phyloP scores from a whole-genome alignment of 1,140 invertebrate species.

The Scaptodrosophila lebanonensis region DNA sequence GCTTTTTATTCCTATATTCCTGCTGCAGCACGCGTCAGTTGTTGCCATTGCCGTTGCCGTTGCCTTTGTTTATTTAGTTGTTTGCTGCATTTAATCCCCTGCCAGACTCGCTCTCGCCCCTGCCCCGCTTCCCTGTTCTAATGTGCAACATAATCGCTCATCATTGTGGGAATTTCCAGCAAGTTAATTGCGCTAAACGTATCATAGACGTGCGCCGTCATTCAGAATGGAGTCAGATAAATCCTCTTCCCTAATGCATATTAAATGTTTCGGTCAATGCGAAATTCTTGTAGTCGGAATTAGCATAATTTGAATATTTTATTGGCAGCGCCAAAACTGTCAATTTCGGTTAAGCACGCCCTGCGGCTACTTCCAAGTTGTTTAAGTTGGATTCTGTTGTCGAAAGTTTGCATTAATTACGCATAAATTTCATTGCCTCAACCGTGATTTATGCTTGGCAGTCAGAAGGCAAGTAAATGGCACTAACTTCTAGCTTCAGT shows the following conservation, averaged over 20 bases:
- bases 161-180: constrained; percentile 47
- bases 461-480: too few species aligned
- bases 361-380: too few species aligned
- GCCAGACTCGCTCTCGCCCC: constrained; percentile 22
- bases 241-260: constrained; percentile 35
- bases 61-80: constrained; percentile 55
- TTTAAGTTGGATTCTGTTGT: constrained; percentile 9
- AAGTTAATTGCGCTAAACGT: constrained; percentile 58
- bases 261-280: constrained; percentile 35
- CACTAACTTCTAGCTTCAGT: not conserved
- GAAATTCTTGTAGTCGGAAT: constrained; percentile 2
- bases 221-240: not conserved
- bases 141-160: constrained; percentile 56
- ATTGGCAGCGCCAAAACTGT: constrained; percentile 10
- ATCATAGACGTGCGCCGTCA: constrained; percentile 3
- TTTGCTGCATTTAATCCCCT: constrained; percentile 48
- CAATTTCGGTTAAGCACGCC: too few species aligned
- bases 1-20: constrained; percentile 38
- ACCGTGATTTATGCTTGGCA: too few species aligned
- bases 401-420: too few species aligned
- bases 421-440: too few species aligned
- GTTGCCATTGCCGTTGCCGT: constrained; percentile 4
- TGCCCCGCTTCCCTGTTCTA: too few species aligned
- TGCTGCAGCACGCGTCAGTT: constrained; percentile 52
- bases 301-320: constrained; percentile 59